Percentiles rank a stretch among this genome's conserved stretches.
These are phyloP conservation scores for Tetraodon nigroviridis DNA, from an alignment of 2,113 vertebrate genomes.

Conservation along the genomic window DNA sequence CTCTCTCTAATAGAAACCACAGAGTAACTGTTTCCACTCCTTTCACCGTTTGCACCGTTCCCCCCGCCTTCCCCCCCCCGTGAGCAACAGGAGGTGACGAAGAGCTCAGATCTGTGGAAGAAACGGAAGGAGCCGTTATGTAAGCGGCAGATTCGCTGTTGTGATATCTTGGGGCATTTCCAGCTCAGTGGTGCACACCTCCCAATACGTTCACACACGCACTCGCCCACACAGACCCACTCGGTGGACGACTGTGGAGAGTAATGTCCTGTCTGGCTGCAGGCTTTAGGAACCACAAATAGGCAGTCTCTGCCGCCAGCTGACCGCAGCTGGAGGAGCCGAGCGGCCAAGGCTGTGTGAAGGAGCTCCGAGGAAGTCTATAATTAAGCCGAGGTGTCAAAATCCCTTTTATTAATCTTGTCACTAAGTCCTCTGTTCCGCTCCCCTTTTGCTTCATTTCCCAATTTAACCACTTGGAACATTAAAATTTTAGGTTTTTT, in stretches of 20 bases:
- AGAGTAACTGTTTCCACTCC: slow-evolving; percentile 50
- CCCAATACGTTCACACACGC: slow-evolving; percentile 43
- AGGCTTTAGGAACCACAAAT: slow-evolving; percentile 40
- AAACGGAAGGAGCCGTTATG: slow-evolving; percentile 25
- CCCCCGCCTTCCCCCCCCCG: no score
- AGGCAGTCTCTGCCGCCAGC: slow-evolving; percentile 38
- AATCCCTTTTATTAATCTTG: slow-evolving; percentile 16
- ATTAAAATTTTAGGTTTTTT: slow-evolving; percentile 43
- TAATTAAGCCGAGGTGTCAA: slow-evolving; percentile 23
- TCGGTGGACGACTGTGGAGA: slow-evolving; percentile 43
- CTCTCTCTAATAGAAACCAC: slow-evolving; percentile 54
- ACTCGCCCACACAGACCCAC: slow-evolving; percentile 48
- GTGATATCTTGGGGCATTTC: slow-evolving; percentile 45
- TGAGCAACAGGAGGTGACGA: not conserved
- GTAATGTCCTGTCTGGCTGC: slow-evolving; percentile 53
- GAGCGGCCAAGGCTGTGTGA: slow-evolving; percentile 24
- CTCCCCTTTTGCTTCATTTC: slow-evolving; percentile 16
- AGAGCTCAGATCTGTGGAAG: not conserved
- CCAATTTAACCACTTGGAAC: slow-evolving; percentile 21
- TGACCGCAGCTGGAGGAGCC: slow-evolving; percentile 32
- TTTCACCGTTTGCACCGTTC: slow-evolving; percentile 11
- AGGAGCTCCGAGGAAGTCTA: not conserved
- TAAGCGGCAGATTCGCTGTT: slow-evolving; percentile 37
- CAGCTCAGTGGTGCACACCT: slow-evolving; percentile 41
- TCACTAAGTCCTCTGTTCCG: slow-evolving; percentile 14